Evolutionary conservation across 2,888 invertebrate species (phyloP).

Genomic region (Drosophila tripunctata): DNA sequence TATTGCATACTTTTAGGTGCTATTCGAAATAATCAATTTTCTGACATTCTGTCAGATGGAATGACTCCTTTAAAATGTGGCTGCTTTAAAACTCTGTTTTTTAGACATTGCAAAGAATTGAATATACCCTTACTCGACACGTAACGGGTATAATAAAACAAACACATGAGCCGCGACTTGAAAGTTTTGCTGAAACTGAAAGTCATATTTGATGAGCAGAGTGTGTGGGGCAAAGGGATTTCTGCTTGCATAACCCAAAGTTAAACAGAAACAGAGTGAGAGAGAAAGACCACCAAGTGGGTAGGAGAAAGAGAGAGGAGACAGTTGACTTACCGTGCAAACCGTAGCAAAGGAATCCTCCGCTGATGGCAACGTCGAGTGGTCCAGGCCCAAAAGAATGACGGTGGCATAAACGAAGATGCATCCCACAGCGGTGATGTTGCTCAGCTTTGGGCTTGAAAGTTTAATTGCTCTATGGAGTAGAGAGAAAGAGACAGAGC

Average conservation of each 20-base stretch:
- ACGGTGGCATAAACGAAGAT: conserved; percentile 95
- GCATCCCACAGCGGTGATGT: conserved; percentile 95
- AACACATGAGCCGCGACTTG: conserved; percentile 60
- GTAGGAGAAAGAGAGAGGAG: background rate
- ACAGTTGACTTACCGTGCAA: conserved; percentile 90
- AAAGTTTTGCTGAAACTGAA: conserved; percentile 70
- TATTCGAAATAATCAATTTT: too few species aligned
- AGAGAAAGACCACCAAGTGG: too few species aligned
- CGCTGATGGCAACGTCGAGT: conserved; percentile 89
- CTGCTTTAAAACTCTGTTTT: background rate
- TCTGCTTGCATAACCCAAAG: conserved; percentile 74
- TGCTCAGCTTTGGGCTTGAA: conserved; percentile 95
- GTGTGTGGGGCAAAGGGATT: background rate
- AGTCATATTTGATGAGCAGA: conserved; percentile 74
- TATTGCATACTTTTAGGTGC: background rate
- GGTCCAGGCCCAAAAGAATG: conserved; percentile 93
- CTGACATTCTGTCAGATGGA: too few species aligned
- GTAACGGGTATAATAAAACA: conserved; percentile 26
- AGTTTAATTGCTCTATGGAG: conserved; percentile 92
- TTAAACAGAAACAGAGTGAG: conserved; percentile 59
- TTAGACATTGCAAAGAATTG: background rate
- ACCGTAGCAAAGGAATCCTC: conserved; percentile 90
- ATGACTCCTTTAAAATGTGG: too few species aligned
- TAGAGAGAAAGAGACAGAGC: background rate
- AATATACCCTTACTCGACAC: background rate